Base-by-base conservation (phyloP, 2,888 invertebrate genomes). In the Nesidiocoris tenuis region DNA sequence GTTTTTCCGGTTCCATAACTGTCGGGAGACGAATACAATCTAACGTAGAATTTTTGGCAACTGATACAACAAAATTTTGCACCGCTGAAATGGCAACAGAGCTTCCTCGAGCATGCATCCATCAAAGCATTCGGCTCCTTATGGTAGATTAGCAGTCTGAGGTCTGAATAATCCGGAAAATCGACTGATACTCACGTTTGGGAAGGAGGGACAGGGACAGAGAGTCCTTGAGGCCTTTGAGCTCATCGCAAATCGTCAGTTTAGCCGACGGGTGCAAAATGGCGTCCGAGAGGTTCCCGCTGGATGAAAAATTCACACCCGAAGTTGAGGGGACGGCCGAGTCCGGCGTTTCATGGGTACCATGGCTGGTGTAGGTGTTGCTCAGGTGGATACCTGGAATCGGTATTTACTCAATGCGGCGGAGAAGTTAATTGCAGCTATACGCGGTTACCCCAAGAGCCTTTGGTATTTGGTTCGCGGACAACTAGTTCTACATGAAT, bases 381-480 rank as follows among this genome's bases (percentile, higher is more conserved):
- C 85, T 87, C 80, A 94, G 92, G 82, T 92, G 92, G 39, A 94
- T 39, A 5, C 65, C 74, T 74, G 18, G 16, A 63, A 63, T n/a
- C n/a, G n/a, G 39, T 12, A 12, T 7, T 7, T 12, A 39, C 12
- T 39, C 39, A 39, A 39, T 39, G 39, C 39, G 39, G 39, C 39
- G 39, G 39, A 39, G 12, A 12, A n/a, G n/a, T n/a, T n/a, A n/a
- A n/a, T n/a, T n/a, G n/a, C n/a, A n/a, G n/a, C n/a, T n/a, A n/a
- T n/a, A n/a, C n/a, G n/a, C n/a, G n/a, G n/a, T n/a, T n/a, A n/a
- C n/a, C n/a, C n/a, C n/a, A n/a, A n/a, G n/a, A n/a, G n/a, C n/a
- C n/a, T n/a, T n/a, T n/a, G n/a, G n/a, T n/a, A n/a, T n/a, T n/a
- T n/a, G n/a, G n/a, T n/a, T n/a, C n/a, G n/a, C n/a, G n/a, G n/a